Evolutionary conservation across 23 tunicate species (phyloP).

Genomic region (Ascidia mentula): DNA sequence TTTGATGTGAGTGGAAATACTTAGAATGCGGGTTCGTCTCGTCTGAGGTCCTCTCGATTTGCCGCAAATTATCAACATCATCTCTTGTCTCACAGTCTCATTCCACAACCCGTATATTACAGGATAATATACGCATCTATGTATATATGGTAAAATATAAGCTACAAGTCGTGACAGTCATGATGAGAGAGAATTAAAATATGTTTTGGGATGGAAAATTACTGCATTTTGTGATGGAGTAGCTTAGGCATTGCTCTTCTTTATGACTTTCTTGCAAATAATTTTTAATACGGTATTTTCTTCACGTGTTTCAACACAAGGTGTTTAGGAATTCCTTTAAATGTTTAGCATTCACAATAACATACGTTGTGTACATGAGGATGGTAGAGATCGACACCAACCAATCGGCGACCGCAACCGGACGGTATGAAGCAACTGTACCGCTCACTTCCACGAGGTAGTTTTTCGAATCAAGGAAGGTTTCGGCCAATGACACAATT

Average conservation of each 20-base stretch:
- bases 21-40: constrained; percentile 51
- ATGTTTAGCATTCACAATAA: no score
- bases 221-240: no score
- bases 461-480: not conserved
- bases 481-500: not conserved
- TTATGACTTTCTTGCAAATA: no score
- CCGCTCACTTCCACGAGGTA: not conserved
- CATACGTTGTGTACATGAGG: not conserved
- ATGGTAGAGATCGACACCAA: not conserved
- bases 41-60: constrained; percentile 22
- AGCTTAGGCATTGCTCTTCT: no score
- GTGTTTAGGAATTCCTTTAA: no score
- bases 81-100: constrained; percentile 54
- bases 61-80: constrained; percentile 43
- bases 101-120: constrained; percentile 72
- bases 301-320: no score
- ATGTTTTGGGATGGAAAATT: no score
- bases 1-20: constrained; percentile 68
- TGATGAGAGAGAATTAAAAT: no score
- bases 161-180: no score
- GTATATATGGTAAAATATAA: not conserved
- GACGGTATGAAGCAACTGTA: not conserved
- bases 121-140: constrained; percentile 68
- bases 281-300: no score
- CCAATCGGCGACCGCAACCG: not conserved